Base-by-base conservation (phyloP, 2,888 invertebrate species). In the Melipona bicolor region DNA sequence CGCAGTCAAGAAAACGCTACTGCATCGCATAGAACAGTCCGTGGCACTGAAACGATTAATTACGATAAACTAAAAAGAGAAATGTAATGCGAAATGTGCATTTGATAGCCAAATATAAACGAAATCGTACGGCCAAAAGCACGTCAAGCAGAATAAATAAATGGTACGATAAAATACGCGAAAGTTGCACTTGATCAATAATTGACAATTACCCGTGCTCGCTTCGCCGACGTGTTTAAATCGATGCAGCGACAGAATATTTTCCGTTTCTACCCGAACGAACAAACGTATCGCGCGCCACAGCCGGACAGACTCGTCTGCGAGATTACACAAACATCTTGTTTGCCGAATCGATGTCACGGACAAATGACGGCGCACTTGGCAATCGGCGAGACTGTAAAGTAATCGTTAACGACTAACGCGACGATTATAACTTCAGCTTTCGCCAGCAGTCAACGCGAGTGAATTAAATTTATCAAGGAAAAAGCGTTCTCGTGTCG, bases 401-500 rank as follows among this genome's bases (percentile, higher is more conserved):
- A 84, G 71, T 67, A 78, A 62, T 78, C 73, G 81, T 78, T 75
- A 84, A 76, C 77, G 78, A 81, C 74, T 80, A 80, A 77, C 61
- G 62, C 64, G 62, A 21, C 32, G 73, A 49, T 74, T 70, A 59
- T 61, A 50, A 71, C 76, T 81, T 73, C 77, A 72, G 75, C 77
- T 76, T 36, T 65, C 50, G 65, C 54, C 0, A 0, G 1, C 71
- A 83, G 88, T 89, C 87, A 83, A 82, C 77, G 79, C 43, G 43
- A 43, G 43, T 43, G 88, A 88, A 89, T 89, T 88, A 86, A 88
- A 89, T 89, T 89, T 89, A 89, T 89, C 88, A 88, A 75, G 87
- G 88, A 87, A 87, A 89, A 87, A 89, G 89, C 89, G 80, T 89
- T 89, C 80, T 70, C 89, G 79, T 88, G 89, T 89, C 85, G 78